Conservation (phyloP, 2,113 vertebrate genomes). For the Xyliphius kryptos region DNA sequence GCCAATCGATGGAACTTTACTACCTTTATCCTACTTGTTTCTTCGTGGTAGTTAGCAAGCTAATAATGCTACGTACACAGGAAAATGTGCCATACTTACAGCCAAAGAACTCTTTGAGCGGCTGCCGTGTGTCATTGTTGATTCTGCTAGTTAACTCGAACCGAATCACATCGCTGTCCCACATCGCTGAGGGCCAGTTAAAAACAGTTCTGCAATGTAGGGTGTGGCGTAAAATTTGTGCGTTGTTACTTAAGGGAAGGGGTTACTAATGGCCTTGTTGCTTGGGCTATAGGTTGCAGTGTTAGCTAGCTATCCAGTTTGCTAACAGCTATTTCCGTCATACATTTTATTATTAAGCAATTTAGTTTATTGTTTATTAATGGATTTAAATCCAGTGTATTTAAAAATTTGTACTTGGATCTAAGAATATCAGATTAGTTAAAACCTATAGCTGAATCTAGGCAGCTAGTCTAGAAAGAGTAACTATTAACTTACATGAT, state of each 20-base stretch:
- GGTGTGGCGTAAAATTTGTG: conserved; percentile 8
- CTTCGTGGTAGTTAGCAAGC: neutral
- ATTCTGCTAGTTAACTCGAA: neutral
- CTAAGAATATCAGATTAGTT: neutral
- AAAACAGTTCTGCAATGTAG: neutral
- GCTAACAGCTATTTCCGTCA: neutral
- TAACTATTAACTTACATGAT: neutral
- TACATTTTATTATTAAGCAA: too few species aligned
- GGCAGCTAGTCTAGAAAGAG: too few species aligned
- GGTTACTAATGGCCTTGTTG: neutral
- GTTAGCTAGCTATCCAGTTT: neutral
- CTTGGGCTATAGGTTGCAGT: neutral
- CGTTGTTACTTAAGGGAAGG: neutral
- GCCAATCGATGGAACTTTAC: neutral
- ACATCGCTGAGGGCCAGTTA: neutral
- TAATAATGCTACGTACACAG: neutral
- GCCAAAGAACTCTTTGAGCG: neutral
- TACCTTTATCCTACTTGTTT: neutral
- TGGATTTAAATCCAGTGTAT: too few species aligned
- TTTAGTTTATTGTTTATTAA: too few species aligned
- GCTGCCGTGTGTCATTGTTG: neutral
- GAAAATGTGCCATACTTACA: neutral
- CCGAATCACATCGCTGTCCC: neutral
- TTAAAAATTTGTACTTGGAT: neutral
- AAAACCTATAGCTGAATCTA: neutral